Evolutionary conservation across 2,888 invertebrate genomes (phyloP), one percentile per base, ranked within the genome.

Genomic region (Hemithea aestivaria): DNA sequence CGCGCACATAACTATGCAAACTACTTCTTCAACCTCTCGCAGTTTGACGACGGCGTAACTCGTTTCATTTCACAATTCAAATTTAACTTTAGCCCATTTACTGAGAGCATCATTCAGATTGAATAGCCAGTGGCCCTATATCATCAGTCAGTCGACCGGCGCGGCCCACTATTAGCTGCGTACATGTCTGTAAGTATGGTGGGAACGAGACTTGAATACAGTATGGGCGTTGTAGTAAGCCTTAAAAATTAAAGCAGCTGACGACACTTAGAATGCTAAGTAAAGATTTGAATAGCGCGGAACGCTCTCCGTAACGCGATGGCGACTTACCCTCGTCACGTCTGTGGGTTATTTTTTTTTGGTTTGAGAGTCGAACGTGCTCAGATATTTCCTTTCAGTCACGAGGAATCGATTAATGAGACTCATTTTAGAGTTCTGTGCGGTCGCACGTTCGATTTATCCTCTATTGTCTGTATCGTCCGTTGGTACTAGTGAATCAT

Each of bases 1-100:
- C 74, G 73, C 58, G 62, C 68, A 80, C 76, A 78, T 82, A 79
- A 70, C 79, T 80, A 82, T 82, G 77, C 77, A 82, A 82, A 81
- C 79, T 78, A 76, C 74, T 74, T 69, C 67, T 64, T 59, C 43
- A 37, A 51, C 48, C 37, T 23, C 24, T 29, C 10, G 10, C 10
- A 35, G 38, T 20, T 12, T 33, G 45, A 71, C 48, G 54, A 51
- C n/a, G 20, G 20, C 69, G 27, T 53, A 76, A 66, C 53, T 48
- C 20, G 39, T 20, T 11, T 26, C 2, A 28, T 34, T 25, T 30
- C 8, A 20, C 59, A 65, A 60, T 20, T 46, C 25, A 77, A 56
- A 65, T 43, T 55, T 54, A 58, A 65, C 77, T 66, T 57, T 75
- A 73, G 42, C 10, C 20, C 33, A 16, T 34, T 31, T 11, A 9